These are phyloP conservation scores for Mesorhabditis sp. DNA, from an alignment of 2,888 invertebrate genomes.

Conservation along the genomic window DNA sequence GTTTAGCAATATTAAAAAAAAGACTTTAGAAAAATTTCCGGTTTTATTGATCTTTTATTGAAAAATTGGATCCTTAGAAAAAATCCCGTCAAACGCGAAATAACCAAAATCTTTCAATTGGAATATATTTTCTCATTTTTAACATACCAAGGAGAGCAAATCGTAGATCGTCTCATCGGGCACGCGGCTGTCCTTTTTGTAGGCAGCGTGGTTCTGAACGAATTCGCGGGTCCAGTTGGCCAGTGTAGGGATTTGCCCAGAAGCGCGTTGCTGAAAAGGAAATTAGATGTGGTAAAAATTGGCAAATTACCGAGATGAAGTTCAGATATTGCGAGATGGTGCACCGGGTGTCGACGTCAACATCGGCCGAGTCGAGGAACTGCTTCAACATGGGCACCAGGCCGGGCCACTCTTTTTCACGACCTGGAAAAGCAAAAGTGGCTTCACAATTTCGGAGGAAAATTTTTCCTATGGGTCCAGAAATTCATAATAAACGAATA, in stretches of 20 bases:
- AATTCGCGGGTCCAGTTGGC: slow-evolving; percentile 91
- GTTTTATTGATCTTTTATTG: too few species aligned
- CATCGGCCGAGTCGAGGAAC: slow-evolving; percentile 89
- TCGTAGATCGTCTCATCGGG: slow-evolving; percentile 86
- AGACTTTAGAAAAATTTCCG: slow-evolving; percentile 6
- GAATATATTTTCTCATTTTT: neutral
- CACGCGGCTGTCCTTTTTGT: slow-evolving; percentile 79
- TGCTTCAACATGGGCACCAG: slow-evolving; percentile 87
- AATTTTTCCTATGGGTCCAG: too few species aligned
- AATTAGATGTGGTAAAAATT: neutral
- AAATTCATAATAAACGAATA: too few species aligned
- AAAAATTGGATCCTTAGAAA: neutral
- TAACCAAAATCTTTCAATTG: neutral
- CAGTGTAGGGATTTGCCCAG: slow-evolving; percentile 85
- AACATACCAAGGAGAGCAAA: slow-evolving; percentile 64
- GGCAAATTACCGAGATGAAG: slow-evolving; percentile 39
- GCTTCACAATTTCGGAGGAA: too few species aligned
- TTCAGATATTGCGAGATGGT: slow-evolving; percentile 92
- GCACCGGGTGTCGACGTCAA: slow-evolving; percentile 93
- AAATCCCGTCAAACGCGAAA: neutral
- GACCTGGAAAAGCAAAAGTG: slow-evolving; percentile 27
- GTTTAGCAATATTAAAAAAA: neutral
- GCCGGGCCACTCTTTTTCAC: slow-evolving; percentile 87
- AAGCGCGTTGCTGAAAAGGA: slow-evolving; percentile 66
- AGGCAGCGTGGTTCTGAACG: slow-evolving; percentile 75